Base-by-base conservation (phyloP, 2,888 invertebrate genomes). In the Caenorhabditis becei region DNA sequence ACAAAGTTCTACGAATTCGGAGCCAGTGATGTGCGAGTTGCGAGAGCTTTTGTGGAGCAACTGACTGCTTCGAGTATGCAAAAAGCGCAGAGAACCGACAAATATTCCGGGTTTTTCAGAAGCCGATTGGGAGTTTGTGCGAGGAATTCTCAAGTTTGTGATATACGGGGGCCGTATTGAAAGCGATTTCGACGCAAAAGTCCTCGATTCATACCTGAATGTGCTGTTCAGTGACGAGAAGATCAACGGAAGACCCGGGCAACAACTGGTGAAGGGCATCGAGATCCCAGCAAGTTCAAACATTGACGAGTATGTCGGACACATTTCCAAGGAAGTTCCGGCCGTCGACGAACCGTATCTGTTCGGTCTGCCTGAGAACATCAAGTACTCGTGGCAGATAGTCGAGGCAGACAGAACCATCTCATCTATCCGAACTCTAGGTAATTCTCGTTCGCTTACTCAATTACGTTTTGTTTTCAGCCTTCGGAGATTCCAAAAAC, bases 161-260 rank as follows among this genome's bases (percentile, higher is more conserved):
- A 94, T 96, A 61, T 96, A 96, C 90, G 96, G 96, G 0, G 96
- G 96, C 0, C 93, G 95, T 65, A 94, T 96, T 24, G 96, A 96
- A 91, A 95, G 95, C 89, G 92, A 92, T 3, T 94, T 94, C 89
- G 96, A 96, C 91, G 92, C 93, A 83, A 70, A 74, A 47, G 94
- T 95, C 14, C 91, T 95, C 83, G 92, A 92, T 83, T 94, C 94
- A 0, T 95, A 95, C 88, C 92, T 96, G 65, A 84, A 87, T 51
- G 91, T 92, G 83, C 91, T 92, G 54, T 86, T 87, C 71, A 83
- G 82, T n/a, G 84, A 83, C 20, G 54, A 62, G 32, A 80, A 67
- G 59, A 87, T 87, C 10, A 84, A 78, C 24, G 87, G 87, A 41
- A 49, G 66, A 58, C 53, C 65, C 3, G 87, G 87, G 1, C 72